A percentile compares a stretch with the other conserved stretches of the same genome.
These are phyloP conservation scores for Bellardia bayeri DNA, from an alignment of 2,888 invertebrate genomes.

Conservation along the genomic window DNA sequence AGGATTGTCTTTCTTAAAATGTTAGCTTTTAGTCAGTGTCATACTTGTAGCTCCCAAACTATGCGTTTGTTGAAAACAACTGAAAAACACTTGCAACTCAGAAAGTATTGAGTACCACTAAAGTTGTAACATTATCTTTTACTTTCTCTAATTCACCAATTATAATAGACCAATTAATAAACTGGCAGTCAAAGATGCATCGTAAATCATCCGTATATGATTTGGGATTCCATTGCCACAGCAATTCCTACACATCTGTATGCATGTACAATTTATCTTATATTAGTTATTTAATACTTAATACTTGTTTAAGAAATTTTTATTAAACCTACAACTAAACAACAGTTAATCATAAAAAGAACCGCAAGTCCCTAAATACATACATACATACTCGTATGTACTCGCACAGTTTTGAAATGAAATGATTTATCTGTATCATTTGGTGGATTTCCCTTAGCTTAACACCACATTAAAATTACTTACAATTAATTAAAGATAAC, in stretches of 20 bases:
- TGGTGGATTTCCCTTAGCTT: slow-evolving; percentile 25
- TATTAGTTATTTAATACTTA: not conserved
- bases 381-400: not conserved
- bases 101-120: no score
- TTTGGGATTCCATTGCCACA: no score
- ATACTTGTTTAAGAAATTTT: not conserved
- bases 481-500: slow-evolving; percentile 40
- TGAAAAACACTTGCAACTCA: no score
- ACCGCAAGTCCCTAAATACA: slow-evolving; percentile 9
- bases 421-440: slow-evolving; percentile 36
- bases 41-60: no score
- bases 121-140: no score
- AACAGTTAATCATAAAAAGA: slow-evolving; percentile 32
- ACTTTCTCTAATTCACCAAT: no score
- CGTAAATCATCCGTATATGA: no score
- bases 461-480: slow-evolving; percentile 31
- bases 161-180: no score
- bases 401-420: not conserved
- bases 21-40: no score
- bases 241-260: not conserved
- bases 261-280: not conserved
- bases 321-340: not conserved
- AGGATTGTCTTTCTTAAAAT: no score
- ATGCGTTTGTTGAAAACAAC: no score
- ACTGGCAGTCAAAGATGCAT: no score